These are phyloP conservation scores for Ennomos fuscantarius DNA, from an alignment of 2,888 invertebrate species.

Conservation along the genomic window DNA sequence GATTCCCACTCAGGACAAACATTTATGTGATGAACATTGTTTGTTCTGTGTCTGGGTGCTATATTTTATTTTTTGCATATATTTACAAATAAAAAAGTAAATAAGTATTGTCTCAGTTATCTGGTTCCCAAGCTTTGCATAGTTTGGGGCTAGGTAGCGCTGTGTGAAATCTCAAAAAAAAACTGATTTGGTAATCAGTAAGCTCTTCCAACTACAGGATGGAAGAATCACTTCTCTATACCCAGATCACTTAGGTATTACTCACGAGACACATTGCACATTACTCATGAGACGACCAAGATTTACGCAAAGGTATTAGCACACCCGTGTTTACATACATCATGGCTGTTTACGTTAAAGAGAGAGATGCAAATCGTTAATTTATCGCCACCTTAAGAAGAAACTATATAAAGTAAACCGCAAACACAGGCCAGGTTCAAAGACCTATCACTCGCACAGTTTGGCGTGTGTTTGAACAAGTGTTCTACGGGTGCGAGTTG, in stretches of 20 bases:
- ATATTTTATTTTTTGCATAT: no score
- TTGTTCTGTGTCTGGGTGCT: no score
- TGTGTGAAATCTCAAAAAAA: no score
- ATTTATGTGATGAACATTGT: no score
- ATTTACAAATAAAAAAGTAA: no score
- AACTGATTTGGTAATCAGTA: no score
- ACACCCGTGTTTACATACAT: constrained; percentile 69
- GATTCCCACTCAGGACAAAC: no score
- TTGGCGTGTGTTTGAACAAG: constrained; percentile 77
- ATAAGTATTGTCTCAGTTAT: no score
- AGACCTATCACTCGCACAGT: constrained; percentile 78
- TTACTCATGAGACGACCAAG: constrained; percentile 44
- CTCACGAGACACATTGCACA: constrained; percentile 18
- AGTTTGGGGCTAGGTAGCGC: no score
- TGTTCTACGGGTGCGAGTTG: constrained; percentile 63
- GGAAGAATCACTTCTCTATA: constrained; percentile 1
- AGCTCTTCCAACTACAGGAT: background rate
- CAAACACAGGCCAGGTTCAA: constrained; percentile 78
- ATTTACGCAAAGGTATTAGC: constrained; percentile 63
- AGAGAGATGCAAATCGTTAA: constrained; percentile 81
- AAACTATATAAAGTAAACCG: constrained; percentile 79
- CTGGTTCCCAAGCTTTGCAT: no score
- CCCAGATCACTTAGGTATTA: constrained; percentile 22
- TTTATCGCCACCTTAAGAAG: constrained; percentile 80
- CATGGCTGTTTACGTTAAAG: constrained; percentile 70